A percentile compares a stretch with the other conserved stretches of the same genome.
phyloP scores from a whole-genome alignment of 2,113 vertebrate genomes.

The Barnardius zonarius region DNA sequence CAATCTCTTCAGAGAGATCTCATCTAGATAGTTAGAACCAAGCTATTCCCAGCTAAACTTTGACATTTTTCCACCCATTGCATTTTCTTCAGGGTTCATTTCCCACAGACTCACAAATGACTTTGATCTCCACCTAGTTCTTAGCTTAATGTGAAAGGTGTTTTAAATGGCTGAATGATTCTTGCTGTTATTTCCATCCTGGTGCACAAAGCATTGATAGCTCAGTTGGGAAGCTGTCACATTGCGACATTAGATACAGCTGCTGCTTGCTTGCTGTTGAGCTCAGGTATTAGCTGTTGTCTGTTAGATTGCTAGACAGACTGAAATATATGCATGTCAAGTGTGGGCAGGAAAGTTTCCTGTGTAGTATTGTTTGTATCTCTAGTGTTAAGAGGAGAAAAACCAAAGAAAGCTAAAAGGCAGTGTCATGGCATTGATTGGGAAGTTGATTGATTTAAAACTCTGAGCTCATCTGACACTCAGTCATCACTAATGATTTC shows the following conservation, averaged over 20 bases:
- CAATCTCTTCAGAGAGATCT: not conserved
- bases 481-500: not conserved
- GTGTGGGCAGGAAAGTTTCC: not conserved
- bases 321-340: not conserved
- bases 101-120: not conserved
- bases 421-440: not conserved
- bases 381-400: not conserved
- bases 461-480: not conserved
- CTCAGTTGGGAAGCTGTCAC: not conserved
- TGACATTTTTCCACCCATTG: conserved; percentile 18
- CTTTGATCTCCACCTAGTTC: conserved; percentile 56
- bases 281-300: not conserved
- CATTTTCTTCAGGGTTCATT: conserved; percentile 59
- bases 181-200: conserved; percentile 1
- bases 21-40: not conserved
- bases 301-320: not conserved
- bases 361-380: not conserved
- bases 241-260: not conserved
- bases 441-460: not conserved
- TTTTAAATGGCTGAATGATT: conserved; percentile 17
- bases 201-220: not conserved
- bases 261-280: not conserved
- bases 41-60: not conserved
- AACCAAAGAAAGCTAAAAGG: not conserved
- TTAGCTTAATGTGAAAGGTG: conserved; percentile 46